Evolutionary conservation across 2,113 vertebrate genomes (phyloP).

Genomic region (Muntiacus muntjak): DNA sequence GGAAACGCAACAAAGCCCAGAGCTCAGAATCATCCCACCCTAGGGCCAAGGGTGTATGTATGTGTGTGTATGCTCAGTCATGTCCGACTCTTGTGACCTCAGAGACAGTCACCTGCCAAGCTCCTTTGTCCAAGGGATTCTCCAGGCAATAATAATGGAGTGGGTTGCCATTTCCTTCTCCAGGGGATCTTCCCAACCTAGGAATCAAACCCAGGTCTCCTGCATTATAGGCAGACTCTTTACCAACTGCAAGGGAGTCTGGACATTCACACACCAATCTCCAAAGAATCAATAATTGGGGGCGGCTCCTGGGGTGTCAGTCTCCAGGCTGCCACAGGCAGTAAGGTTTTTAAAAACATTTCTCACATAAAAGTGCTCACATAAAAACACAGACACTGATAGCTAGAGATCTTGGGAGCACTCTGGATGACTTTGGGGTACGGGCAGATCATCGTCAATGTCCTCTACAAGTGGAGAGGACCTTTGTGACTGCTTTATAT

Average conservation of each 20-base stretch:
- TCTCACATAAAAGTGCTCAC: not conserved
- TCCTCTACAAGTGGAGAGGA: not conserved
- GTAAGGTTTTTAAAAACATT: not conserved
- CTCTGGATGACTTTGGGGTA: not conserved
- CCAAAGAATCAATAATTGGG: not conserved
- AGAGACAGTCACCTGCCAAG: not conserved
- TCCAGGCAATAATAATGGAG: not conserved
- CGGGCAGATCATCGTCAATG: fast-evolving
- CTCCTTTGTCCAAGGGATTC: not conserved
- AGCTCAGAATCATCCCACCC: not conserved
- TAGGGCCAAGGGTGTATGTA: not conserved
- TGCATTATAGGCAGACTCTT: not conserved
- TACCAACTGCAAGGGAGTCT: not conserved
- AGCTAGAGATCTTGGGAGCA: not conserved
- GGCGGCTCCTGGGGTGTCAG: not conserved
- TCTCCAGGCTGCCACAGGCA: not conserved
- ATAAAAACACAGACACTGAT: not conserved
- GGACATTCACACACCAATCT: not conserved
- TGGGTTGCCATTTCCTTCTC: not conserved
- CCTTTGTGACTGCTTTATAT: not conserved
- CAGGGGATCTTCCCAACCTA: not conserved
- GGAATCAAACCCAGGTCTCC: not conserved
- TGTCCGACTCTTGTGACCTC: not conserved
- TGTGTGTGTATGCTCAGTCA: not conserved
- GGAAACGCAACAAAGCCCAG: not conserved